Evolutionary conservation across 2,888 invertebrate genomes (phyloP).

Genomic region (Archips xylosteana): DNA sequence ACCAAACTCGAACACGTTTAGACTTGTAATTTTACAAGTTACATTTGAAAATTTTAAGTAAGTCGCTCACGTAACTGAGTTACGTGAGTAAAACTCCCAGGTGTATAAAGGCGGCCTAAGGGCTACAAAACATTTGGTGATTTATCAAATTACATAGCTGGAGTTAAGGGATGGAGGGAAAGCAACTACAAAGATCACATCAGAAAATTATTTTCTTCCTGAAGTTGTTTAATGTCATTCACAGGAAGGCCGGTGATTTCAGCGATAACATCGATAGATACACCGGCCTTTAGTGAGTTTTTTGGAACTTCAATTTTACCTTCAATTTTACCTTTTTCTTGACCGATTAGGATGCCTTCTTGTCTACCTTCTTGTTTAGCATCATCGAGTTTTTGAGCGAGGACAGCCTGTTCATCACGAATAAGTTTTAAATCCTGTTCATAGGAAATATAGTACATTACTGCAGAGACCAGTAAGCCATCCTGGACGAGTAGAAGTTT

Average conservation of each 20-base stretch:
- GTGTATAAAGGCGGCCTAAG: conserved; percentile 1
- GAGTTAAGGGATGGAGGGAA: not conserved
- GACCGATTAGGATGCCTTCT: conserved; percentile 7
- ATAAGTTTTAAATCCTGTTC: too few species aligned
- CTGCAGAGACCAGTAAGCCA: too few species aligned
- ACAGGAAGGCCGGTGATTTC: conserved; percentile 23
- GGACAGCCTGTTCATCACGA: too few species aligned
- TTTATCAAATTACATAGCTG: too few species aligned
- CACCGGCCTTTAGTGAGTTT: conserved; percentile 31
- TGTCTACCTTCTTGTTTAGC: not conserved
- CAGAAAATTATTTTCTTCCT: conserved; percentile 22
- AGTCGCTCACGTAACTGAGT: too few species aligned
- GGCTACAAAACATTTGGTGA: too few species aligned
- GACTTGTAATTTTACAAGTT: too few species aligned
- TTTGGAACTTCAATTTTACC: conserved; percentile 16
- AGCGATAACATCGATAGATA: conserved; percentile 25
- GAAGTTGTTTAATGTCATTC: conserved; percentile 25
- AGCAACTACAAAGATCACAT: not conserved
- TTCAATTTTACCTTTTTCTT: conserved; percentile 25
- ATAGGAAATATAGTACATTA: too few species aligned
- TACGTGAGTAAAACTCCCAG: conserved; percentile 14
- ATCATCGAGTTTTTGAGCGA: conserved; percentile 24
- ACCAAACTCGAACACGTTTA: too few species aligned
- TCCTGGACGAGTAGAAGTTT: too few species aligned
- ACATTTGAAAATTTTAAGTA: too few species aligned